These are phyloP conservation scores for Drosophila willistoni DNA, from an alignment of 1,140 invertebrate species.

Conservation along the genomic window DNA sequence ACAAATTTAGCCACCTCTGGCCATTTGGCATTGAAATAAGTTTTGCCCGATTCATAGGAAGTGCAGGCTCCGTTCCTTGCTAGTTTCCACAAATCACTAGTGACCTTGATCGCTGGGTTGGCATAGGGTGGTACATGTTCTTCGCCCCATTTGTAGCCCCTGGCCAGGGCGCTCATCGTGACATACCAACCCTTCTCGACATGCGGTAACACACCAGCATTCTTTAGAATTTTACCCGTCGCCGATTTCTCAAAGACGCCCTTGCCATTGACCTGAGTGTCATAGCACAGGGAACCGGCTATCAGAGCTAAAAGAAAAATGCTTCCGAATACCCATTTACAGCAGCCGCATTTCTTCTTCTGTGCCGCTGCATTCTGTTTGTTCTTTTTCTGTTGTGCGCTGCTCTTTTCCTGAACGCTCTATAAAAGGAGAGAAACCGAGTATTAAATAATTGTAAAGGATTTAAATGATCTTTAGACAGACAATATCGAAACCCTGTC, in stretches of 20 bases:
- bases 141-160: conserved; percentile 86
- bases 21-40: conserved; percentile 84
- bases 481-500: no score
- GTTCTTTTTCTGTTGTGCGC: conserved; percentile 77
- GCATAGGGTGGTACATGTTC: conserved; percentile 87
- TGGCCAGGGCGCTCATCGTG: conserved; percentile 84
- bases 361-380: conserved; percentile 62
- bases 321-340: conserved; percentile 85
- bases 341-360: conserved; percentile 83
- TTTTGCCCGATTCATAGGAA: conserved; percentile 84
- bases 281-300: conserved; percentile 82
- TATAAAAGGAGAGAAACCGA: conserved; percentile 16
- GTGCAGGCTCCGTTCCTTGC: conserved; percentile 84
- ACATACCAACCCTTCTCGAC: conserved; percentile 86
- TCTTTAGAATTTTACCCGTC: conserved; percentile 85
- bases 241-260: conserved; percentile 79
- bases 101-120: conserved; percentile 86
- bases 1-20: conserved; percentile 86
- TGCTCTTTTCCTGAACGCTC: conserved; percentile 75
- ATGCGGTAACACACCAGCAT: conserved; percentile 86
- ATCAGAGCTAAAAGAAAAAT: conserved; percentile 84
- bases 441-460: not conserved
- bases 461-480: no score
- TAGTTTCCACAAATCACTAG: conserved; percentile 85
- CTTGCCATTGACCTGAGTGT: conserved; percentile 78